These are phyloP conservation scores for Lethenteron camtschaticum DNA, from an alignment of 2,113 vertebrate species.

Conservation along the genomic window DNA sequence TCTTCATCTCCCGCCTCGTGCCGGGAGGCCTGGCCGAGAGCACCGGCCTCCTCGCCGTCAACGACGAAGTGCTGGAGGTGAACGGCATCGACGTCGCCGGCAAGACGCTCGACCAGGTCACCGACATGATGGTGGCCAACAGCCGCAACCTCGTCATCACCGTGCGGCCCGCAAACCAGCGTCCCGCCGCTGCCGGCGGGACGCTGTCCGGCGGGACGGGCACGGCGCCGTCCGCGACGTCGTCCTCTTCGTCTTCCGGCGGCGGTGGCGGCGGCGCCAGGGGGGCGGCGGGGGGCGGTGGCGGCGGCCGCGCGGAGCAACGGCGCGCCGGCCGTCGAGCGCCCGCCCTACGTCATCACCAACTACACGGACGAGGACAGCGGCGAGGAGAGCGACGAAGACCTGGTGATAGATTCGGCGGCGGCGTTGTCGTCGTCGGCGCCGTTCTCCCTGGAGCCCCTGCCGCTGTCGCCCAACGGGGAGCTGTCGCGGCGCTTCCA, in stretches of 20 bases:
- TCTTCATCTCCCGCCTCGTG: conserved; percentile 93
- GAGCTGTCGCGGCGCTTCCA: neutral
- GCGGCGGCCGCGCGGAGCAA: neutral
- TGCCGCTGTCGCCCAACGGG: neutral
- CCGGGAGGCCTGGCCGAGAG: conserved; percentile 81
- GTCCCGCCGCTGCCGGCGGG: conserved; percentile 71
- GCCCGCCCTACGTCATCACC: neutral
- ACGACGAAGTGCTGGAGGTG: conserved; percentile 94
- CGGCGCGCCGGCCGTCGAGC: neutral
- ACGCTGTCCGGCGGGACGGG: conserved; percentile 11
- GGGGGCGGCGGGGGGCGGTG: too few species aligned
- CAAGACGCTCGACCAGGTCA: conserved; percentile 87
- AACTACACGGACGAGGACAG: conserved; percentile 40
- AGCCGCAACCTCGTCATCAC: conserved; percentile 95
- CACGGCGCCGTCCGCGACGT: neutral
- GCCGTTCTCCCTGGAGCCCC: neutral
- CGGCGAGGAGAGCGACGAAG: conserved; percentile 48
- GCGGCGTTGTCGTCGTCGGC: conserved; percentile 27
- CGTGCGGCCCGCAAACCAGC: conserved; percentile 87
- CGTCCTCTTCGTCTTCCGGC: neutral
- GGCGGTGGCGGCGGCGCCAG: too few species aligned
- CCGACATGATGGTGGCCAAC: conserved; percentile 99
- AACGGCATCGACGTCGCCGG: conserved; percentile 92
- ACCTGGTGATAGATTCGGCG: conserved; percentile 54
- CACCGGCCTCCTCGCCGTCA: conserved; percentile 86